A percentile compares a stretch with the other conserved stretches of the same genome.
phyloP scores from a whole-genome alignment of 2,797 vertebrate species.

The Perodicticus potto region DNA sequence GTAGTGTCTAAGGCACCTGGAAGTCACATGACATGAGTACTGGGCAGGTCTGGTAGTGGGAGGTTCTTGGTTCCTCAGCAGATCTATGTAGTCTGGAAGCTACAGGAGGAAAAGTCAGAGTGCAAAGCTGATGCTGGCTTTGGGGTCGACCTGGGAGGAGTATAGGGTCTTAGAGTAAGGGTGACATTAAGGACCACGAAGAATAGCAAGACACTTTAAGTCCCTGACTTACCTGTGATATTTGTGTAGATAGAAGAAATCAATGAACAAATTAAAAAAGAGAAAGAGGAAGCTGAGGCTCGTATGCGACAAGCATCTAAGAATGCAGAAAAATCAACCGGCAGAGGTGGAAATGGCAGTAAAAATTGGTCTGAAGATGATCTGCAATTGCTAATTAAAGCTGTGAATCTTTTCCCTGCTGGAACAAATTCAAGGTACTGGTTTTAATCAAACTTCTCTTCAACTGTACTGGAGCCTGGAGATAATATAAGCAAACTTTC shows the following conservation, averaged over 20 bases:
- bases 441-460: constrained; percentile 53
- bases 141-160: neutral
- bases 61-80: neutral
- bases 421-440: constrained; percentile 97
- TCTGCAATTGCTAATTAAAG: constrained; percentile 98
- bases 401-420: constrained; percentile 98
- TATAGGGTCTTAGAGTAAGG: neutral
- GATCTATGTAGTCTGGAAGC: neutral
- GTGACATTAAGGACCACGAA: neutral
- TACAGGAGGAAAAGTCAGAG: neutral
- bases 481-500: neutral
- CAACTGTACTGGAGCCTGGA: neutral
- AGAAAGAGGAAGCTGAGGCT: constrained; percentile 95
- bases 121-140: neutral
- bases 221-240: constrained; percentile 62
- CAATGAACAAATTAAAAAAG: constrained; percentile 94
- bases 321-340: constrained; percentile 92
- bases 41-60: neutral
- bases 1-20: neutral
- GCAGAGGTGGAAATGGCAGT: constrained; percentile 89
- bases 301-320: constrained; percentile 94
- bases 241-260: constrained; percentile 94
- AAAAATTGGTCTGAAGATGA: constrained; percentile 98
- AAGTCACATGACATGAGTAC: neutral
- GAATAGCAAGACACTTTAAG: constrained; percentile 1